phyloP scores from a whole-genome alignment of 2,888 invertebrate genomes.

The Laspeyria flexula region DNA sequence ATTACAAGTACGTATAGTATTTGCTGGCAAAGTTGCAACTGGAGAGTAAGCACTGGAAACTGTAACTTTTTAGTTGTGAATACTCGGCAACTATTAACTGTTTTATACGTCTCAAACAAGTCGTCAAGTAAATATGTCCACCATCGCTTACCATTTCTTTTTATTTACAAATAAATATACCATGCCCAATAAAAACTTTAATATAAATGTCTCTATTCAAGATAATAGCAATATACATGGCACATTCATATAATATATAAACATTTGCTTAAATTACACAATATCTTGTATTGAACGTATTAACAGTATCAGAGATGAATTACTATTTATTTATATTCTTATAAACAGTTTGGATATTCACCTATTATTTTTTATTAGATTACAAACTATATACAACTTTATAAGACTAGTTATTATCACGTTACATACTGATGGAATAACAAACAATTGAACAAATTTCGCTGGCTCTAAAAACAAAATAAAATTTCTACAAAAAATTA shows the following conservation, averaged over 20 bases:
- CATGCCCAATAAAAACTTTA: slow-evolving; percentile 58
- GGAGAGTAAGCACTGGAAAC: slow-evolving; percentile 58
- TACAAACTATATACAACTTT: slow-evolving; percentile 75
- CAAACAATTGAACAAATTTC: slow-evolving; percentile 30
- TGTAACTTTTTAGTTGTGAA: slow-evolving; percentile 49
- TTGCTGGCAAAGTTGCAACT: slow-evolving; percentile 55
- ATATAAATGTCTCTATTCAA: slow-evolving; percentile 61
- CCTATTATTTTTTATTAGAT: no score
- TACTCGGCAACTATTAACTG: slow-evolving; percentile 55
- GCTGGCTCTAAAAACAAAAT: slow-evolving; percentile 27
- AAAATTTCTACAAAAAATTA: slow-evolving; percentile 38
- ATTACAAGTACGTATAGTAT: slow-evolving; percentile 24
- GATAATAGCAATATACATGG: slow-evolving; percentile 73
- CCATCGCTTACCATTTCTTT: slow-evolving; percentile 49
- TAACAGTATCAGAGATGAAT: slow-evolving; percentile 58
- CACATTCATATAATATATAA: slow-evolving; percentile 66
- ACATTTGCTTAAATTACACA: slow-evolving; percentile 53
- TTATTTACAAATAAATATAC: slow-evolving; percentile 56
- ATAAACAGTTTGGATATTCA: slow-evolving; percentile 57
- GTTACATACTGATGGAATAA: slow-evolving; percentile 74
- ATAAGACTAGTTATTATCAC: slow-evolving; percentile 84
- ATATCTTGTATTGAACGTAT: slow-evolving; percentile 36
- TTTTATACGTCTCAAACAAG: slow-evolving; percentile 54
- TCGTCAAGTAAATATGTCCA: slow-evolving; percentile 45
- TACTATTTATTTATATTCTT: slow-evolving; percentile 56